phyloP scores from a whole-genome alignment of 2,888 invertebrate genomes.

The Phyto melanocephala region DNA sequence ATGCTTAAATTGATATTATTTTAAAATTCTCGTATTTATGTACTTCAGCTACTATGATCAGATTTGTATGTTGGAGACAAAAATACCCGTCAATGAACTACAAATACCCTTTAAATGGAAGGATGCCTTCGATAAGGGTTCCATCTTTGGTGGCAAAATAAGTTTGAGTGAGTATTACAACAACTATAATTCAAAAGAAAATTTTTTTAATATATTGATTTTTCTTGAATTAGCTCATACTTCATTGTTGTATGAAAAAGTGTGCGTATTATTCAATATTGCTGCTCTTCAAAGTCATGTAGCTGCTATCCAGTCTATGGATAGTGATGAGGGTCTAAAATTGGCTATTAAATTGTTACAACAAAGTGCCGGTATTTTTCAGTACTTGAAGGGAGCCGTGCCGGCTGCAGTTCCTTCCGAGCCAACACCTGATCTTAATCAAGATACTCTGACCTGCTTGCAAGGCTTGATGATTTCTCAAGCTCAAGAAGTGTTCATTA shows the following conservation, averaged over 20 bases:
- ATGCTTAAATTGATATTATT: no score
- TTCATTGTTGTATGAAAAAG: slow-evolving; percentile 94
- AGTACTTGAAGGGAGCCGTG: slow-evolving; percentile 88
- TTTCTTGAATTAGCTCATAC: slow-evolving; percentile 85
- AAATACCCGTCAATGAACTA: slow-evolving; percentile 96
- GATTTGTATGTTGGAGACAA: slow-evolving; percentile 92
- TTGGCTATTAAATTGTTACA: slow-evolving; percentile 94
- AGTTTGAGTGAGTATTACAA: slow-evolving; percentile 88
- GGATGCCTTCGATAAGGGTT: slow-evolving; percentile 98
- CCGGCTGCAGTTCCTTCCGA: slow-evolving; percentile 93
- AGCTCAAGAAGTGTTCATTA: slow-evolving; percentile 97
- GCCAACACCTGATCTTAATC: slow-evolving; percentile 96
- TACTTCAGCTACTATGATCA: slow-evolving; percentile 95
- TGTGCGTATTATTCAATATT: slow-evolving; percentile 97
- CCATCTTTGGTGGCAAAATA: slow-evolving; percentile 94
- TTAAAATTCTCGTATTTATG: no score
- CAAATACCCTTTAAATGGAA: slow-evolving; percentile 99
- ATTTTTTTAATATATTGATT: background rate
- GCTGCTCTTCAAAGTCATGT: slow-evolving; percentile 94
- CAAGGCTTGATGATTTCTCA: slow-evolving; percentile 96
- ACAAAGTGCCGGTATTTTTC: slow-evolving; percentile 94
- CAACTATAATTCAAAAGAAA: background rate
- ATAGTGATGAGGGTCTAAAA: slow-evolving; percentile 96
- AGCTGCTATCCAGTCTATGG: slow-evolving; percentile 90
- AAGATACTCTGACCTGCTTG: slow-evolving; percentile 93